Percentiles rank a stretch among this genome's conserved stretches.
These are phyloP conservation scores for Anoplopoma fimbria DNA, from an alignment of 2,113 vertebrate species.

Conservation along the genomic window DNA sequence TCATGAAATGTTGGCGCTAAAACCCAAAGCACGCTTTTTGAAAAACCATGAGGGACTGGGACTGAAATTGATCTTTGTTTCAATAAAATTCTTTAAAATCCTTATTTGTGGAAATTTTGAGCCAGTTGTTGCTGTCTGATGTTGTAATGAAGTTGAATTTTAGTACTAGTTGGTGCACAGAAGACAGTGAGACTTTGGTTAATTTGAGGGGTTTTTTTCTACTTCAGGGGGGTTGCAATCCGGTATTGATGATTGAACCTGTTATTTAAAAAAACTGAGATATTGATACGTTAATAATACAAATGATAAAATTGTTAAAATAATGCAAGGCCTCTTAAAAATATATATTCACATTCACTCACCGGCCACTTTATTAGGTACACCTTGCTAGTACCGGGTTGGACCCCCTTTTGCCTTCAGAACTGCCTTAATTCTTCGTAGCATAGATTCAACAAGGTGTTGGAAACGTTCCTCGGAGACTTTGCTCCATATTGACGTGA, in stretches of 20 bases:
- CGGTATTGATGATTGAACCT: not conserved
- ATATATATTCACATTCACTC: no score
- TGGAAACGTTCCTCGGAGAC: no score
- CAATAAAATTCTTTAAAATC: conserved; percentile 86
- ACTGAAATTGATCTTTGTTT: conserved; percentile 85
- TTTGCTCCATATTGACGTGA: no score
- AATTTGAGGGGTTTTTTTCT: not conserved
- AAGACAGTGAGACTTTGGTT: not conserved
- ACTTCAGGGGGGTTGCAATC: not conserved
- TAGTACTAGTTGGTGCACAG: not conserved
- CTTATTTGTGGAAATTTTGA: conserved; percentile 64
- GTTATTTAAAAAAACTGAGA: not conserved
- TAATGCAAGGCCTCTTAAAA: not conserved
- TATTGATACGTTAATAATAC: not conserved
- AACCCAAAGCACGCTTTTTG: conserved; percentile 85
- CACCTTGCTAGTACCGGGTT: no score
- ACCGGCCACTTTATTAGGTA: no score
- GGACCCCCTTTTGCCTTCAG: no score
- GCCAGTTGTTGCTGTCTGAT: conserved; percentile 31
- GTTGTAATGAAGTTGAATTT: not conserved
- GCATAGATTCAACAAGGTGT: no score
- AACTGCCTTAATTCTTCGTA: no score
- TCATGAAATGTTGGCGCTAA: conserved; percentile 77
- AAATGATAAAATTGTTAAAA: not conserved
- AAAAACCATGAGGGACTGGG: conserved; percentile 83